phyloP scores from a whole-genome alignment of 2,797 vertebrate genomes.

The Jordanella pulchra region DNA sequence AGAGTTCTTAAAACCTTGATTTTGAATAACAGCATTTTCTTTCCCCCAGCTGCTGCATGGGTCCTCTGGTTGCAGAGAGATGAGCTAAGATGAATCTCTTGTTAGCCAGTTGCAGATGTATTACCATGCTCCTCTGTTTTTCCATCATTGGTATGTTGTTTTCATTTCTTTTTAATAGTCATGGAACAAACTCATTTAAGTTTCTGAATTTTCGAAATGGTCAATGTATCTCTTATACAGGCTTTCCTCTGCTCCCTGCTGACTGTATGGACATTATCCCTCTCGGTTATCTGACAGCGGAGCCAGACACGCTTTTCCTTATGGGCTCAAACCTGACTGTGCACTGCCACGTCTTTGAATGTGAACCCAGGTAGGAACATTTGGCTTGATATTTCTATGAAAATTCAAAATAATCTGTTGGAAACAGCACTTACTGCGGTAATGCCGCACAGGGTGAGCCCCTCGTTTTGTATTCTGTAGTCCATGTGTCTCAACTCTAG shows the following conservation, averaged over 20 bases:
- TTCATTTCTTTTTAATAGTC: background rate
- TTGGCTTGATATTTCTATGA: background rate
- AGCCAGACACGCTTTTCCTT: constrained; percentile 56
- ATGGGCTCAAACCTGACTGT: constrained; percentile 76
- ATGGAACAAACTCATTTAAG: background rate
- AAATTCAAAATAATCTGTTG: background rate
- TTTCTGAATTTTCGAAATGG: background rate
- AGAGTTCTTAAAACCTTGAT: background rate
- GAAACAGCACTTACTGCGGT: background rate
- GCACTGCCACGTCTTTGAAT: constrained; percentile 53
- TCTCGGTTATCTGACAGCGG: constrained; percentile 59
- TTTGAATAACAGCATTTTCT: background rate
- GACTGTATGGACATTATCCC: background rate
- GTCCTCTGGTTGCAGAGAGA: constrained; percentile 24
- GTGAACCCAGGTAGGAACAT: background rate
- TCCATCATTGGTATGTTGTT: constrained; percentile 52
- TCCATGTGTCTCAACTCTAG: no score
- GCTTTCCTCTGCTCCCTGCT: constrained; percentile 19
- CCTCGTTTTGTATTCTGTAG: background rate
- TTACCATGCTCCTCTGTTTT: constrained; percentile 49
- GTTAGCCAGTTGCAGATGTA: constrained; percentile 34
- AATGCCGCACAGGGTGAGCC: background rate
- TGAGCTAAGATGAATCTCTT: constrained; percentile 68
- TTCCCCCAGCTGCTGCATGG: constrained; percentile 17
- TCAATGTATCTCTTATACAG: constrained; percentile 20